phyloP scores from a whole-genome alignment of 2,113 vertebrate species.

The Amblyornis subalaris region DNA sequence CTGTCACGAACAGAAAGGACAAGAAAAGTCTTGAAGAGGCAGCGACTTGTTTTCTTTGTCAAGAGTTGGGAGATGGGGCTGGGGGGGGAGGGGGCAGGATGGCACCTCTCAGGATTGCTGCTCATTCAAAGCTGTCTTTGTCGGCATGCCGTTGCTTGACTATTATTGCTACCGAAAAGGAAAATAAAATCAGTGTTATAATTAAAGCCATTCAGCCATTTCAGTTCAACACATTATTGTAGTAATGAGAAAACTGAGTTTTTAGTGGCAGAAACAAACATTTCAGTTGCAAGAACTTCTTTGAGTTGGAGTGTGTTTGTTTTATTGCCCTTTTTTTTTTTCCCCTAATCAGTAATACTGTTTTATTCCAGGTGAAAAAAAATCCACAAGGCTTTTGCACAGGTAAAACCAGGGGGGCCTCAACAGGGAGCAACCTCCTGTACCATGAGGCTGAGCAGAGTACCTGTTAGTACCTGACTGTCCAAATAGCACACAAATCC shows the following conservation, averaged over 20 bases:
- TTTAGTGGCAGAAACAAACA: not conserved
- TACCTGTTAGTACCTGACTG: not conserved
- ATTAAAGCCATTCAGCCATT: not conserved
- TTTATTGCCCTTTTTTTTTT: not conserved
- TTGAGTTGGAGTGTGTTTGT: not conserved
- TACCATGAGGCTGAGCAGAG: not conserved
- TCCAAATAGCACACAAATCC: not conserved
- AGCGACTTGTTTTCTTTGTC: constrained; percentile 40
- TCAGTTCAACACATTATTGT: not conserved
- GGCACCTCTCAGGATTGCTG: not conserved
- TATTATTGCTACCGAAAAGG: not conserved
- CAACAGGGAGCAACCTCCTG: not conserved
- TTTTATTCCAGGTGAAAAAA: not conserved
- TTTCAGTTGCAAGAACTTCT: not conserved
- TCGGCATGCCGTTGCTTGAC: not conserved
- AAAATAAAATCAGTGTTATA: not conserved
- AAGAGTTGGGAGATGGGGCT: not conserved
- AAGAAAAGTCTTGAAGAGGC: constrained; percentile 14
- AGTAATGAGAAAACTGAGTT: not conserved
- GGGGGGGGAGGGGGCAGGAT: not conserved
- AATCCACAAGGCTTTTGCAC: not conserved
- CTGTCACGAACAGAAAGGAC: constrained; percentile 46
- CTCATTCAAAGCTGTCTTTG: not conserved
- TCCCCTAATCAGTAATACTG: not conserved
- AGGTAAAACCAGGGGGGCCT: not conserved